Evolutionary conservation across 2,113 vertebrate genomes (phyloP), one percentile per base, ranked within the genome.

Genomic region (Salminus brasiliensis): DNA sequence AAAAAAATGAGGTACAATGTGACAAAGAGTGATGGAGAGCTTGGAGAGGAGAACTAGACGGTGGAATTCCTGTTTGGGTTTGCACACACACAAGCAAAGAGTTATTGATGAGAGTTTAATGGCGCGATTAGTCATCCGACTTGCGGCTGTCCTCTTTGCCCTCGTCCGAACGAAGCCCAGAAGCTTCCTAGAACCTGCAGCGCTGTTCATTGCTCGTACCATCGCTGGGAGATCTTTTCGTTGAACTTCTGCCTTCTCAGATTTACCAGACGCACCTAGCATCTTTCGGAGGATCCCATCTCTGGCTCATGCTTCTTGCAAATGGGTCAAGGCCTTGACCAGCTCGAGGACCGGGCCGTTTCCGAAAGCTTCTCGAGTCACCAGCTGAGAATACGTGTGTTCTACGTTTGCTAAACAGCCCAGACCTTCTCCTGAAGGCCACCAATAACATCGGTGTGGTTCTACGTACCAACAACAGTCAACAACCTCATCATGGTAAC

Each of bases 41-140:
- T 18, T 30, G 49, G 60, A 57, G 52, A 82, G n/a, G 36, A 73
- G 49, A 74, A 74, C 80, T 27, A 53, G 81, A 88, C 86, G 78
- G 80, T 78, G 82, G 79, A 36, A 84, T 83, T 85, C 69, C 13
- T 53, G 12, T 1, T 30, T 27, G 1, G n/a, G 11, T 52, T 52
- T 13, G 41, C 55, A 39, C 62, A 52, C 7, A 21, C 34, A 66
- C 39, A 34, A 25, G n/a, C n/a, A n/a, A n/a, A n/a, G n/a, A n/a
- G 6, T 47, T 66, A 81, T 81, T 81, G 57, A 81, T 84, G 74
- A 66, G 79, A 57, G 49, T 84, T 84, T 81, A 84, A 84, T 71
- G 78, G 65, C 74, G 74, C 39, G 74, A 84, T 84, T 78, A 21
- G 11, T 84, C 82, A 74, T 63, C 41, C 41, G 13, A 1, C 6